phyloP scores from a whole-genome alignment of 1,140 invertebrate genomes.

The Drosophila melanica region DNA sequence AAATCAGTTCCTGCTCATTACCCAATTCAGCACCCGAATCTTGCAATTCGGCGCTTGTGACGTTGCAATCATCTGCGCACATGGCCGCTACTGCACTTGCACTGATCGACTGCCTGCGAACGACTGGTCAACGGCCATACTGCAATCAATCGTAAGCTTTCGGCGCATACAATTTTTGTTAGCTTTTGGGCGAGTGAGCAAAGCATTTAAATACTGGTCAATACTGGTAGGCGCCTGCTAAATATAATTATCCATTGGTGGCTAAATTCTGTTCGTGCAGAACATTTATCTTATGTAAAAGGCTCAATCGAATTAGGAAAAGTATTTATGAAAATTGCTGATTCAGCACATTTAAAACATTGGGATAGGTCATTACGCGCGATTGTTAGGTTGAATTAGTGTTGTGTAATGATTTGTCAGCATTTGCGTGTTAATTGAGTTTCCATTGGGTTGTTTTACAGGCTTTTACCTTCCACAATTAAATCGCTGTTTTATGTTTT shows the following conservation, averaged over 20 bases:
- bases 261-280: constrained; percentile 20
- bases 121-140: constrained; percentile 39
- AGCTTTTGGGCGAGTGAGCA: constrained; percentile 38
- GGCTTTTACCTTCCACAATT: not conserved
- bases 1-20: constrained; percentile 27
- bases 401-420: constrained; percentile 9
- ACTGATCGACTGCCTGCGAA: constrained; percentile 28
- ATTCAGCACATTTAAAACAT: constrained; percentile 35
- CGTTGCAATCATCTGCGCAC: constrained; percentile 40
- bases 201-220: constrained; percentile 31
- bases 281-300: constrained; percentile 16
- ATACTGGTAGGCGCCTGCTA: constrained; percentile 36
- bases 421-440: not conserved
- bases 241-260: constrained; percentile 47
- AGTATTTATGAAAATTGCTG: constrained; percentile 25
- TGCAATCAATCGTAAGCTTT: constrained; percentile 48
- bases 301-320: constrained; percentile 18
- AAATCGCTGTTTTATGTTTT: not conserved
- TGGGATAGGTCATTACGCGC: constrained; percentile 35
- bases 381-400: constrained; percentile 4
- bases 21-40: not conserved
- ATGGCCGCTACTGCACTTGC: constrained; percentile 46
- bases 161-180: not conserved
- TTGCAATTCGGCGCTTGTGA: constrained; percentile 19
- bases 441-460: not conserved